phyloP scores from a whole-genome alignment of 2,797 vertebrate genomes.

The Xiphophorus birchmanni region DNA sequence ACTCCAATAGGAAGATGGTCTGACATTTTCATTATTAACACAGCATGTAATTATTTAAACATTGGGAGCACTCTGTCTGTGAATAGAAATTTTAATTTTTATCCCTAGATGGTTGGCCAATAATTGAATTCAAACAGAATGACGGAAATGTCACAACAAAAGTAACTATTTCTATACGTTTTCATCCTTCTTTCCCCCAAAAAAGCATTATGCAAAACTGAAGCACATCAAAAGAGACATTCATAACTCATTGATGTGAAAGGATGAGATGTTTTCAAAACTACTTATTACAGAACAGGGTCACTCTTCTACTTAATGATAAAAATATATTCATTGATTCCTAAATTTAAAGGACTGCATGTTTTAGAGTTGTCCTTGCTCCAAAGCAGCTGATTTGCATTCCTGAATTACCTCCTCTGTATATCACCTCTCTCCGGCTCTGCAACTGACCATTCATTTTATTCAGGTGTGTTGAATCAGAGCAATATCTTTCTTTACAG shows the following conservation, averaged over 20 bases:
- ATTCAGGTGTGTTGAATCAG: background rate
- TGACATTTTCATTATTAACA: background rate
- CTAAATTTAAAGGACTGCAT: background rate
- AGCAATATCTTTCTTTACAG: background rate
- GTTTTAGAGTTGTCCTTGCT: background rate
- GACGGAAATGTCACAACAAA: background rate
- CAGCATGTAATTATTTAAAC: background rate
- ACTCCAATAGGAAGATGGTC: background rate
- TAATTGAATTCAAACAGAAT: background rate
- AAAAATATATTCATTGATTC: background rate
- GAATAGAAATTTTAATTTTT: background rate
- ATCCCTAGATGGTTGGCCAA: background rate
- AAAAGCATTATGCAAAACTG: background rate
- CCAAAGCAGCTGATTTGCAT: background rate
- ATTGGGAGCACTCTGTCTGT: background rate
- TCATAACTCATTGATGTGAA: background rate
- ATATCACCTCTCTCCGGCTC: background rate
- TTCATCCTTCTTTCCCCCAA: background rate
- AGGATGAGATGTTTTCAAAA: background rate
- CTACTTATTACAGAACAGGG: background rate
- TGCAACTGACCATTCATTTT: background rate
- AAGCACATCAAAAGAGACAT: background rate
- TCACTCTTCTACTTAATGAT: background rate
- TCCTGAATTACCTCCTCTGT: background rate
- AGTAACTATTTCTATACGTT: background rate